A percentile compares a stretch with the other conserved stretches of the same genome.
Evolutionary conservation across 37 sponge, comb jelly and placozoan genomes (phyloP).

Genomic region (Ephydatia muelleri): DNA sequence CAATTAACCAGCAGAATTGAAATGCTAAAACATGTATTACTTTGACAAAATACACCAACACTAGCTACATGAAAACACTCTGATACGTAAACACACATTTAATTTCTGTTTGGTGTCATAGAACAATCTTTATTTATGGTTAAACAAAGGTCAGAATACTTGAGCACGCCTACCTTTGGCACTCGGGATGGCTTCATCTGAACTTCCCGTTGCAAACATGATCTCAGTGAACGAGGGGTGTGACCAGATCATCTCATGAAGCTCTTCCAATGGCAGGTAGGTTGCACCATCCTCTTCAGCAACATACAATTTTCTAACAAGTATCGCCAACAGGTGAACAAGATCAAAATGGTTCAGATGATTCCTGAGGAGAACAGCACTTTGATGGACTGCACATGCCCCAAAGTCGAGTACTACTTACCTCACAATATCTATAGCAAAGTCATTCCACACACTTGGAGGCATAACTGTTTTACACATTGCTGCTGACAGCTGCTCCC

Average conservation of each 20-base stretch:
- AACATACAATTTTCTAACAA: not conserved
- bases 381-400: not conserved
- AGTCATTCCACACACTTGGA: not conserved
- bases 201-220: not conserved
- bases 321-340: not conserved
- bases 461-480: not conserved
- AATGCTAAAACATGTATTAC: too few relatives aligned
- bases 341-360: not conserved
- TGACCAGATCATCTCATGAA: not conserved
- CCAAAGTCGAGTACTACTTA: not conserved
- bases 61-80: too few relatives aligned
- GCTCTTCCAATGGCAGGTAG: not conserved
- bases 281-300: not conserved
- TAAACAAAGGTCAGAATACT: too few relatives aligned
- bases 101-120: too few relatives aligned
- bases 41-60: too few relatives aligned
- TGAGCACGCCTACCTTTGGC: not conserved
- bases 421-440: not conserved
- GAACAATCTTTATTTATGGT: too few relatives aligned
- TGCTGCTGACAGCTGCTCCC: not conserved
- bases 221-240: not conserved
- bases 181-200: not conserved
- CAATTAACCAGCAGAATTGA: too few relatives aligned
- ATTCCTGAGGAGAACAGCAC: not conserved
- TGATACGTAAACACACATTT: too few relatives aligned